Evolutionary conservation across 64 coral and sea anemone species (phyloP), one percentile per base, ranked within the genome.

Genomic region (Astreopora myriophthalma): DNA sequence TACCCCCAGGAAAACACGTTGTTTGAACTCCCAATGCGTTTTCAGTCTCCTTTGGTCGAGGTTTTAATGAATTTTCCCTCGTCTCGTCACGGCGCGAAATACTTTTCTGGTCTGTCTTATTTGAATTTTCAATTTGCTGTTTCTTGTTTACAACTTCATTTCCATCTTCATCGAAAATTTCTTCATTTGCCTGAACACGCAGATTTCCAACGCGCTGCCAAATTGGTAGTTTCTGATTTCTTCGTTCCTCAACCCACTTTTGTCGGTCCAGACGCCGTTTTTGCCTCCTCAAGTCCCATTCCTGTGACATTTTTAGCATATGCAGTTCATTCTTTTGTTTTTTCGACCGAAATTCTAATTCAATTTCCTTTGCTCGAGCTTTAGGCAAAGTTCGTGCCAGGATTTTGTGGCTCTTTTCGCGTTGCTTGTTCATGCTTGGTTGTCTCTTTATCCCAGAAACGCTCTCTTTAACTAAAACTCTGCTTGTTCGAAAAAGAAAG

Each of bases 281-380:
- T 24, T 97, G 95, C 31, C 95, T 93, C 14, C 95, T 89, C 1
- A 88, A 82, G 69, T 97, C 91, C 95, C 95, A 97, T 79, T 97
- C 95, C 17, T 94, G 95, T 61, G 95, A 97, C 88, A 97, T 86
- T 70, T 97, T 97, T 92, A 97, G 86, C 3, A 97, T 89, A 80
- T 93, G 95, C 27, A 97, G 52, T 51, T 97, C 95, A 87, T 97
- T 97, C 68, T 93, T 84, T 70, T 91, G 95, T 91, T 97, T 97
- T 92, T 93, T 97, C 19, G 90, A 76, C 37, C 90, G 90, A 85
- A 83, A 62, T 61, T n/a, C n/a, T n/a, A n/a, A n/a, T n/a, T 83
- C 79, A n/a, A 13, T 32, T 25, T 83, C 79, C n/a, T 65, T 83
- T 7, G 55, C 79, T 83, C 79, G 29, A 31, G 55, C 57, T 16